phyloP scores from a whole-genome alignment of 2,888 invertebrate species.

The Pardosa pseudoannulata region DNA sequence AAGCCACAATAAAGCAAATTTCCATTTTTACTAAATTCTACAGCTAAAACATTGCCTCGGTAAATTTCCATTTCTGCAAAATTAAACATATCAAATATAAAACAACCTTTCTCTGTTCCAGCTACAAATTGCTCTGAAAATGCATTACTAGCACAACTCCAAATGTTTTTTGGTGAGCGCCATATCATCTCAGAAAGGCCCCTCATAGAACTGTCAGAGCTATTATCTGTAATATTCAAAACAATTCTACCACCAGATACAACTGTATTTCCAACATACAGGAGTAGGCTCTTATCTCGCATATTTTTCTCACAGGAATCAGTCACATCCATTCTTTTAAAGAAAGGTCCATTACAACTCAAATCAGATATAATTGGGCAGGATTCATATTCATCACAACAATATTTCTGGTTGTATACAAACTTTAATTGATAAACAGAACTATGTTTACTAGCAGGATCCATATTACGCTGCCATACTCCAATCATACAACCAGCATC shows the following conservation, averaged over 20 bases:
- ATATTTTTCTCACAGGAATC: neutral
- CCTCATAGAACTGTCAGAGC: neutral
- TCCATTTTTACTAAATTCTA: neutral
- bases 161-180: neutral
- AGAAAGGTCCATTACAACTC: neutral
- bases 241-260: constrained; percentile 1
- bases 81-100: neutral
- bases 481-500: neutral
- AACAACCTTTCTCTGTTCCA: neutral
- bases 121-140: neutral
- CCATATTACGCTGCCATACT: constrained; percentile 9
- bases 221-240: neutral
- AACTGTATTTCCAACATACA: constrained; percentile 16
- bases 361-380: neutral
- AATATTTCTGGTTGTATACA: neutral
- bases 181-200: neutral
- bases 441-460: constrained; percentile 11
- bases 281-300: neutral
- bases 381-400: neutral
- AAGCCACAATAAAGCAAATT: constrained; percentile 7
- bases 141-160: constrained; percentile 21
- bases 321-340: neutral
- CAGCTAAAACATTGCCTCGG: neutral
- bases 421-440: constrained; percentile 17
- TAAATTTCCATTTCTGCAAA: neutral